These are phyloP conservation scores for Phortica variegata DNA, from an alignment of 1,140 invertebrate species.

Conservation along the genomic window DNA sequence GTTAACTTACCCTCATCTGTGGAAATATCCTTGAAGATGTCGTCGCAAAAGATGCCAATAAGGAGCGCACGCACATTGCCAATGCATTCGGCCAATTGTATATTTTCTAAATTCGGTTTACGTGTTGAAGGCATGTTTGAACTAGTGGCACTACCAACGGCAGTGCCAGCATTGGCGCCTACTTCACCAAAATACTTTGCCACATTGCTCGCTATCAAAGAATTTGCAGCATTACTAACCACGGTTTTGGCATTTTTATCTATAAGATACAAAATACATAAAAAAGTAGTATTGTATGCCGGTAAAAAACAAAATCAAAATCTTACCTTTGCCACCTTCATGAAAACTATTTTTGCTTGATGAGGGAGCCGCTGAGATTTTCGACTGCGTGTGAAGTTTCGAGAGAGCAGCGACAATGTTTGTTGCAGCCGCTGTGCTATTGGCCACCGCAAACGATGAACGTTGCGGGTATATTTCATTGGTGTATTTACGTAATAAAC, in stretches of 20 bases:
- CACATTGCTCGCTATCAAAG: constrained; percentile 13
- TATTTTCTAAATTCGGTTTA: constrained; percentile 69
- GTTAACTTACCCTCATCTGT: constrained; percentile 40
- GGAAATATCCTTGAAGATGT: constrained; percentile 60
- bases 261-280: too few species aligned
- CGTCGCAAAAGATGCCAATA: constrained; percentile 80
- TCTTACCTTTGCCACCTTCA: background rate
- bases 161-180: constrained; percentile 3
- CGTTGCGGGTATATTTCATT: constrained; percentile 85
- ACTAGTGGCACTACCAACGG: background rate
- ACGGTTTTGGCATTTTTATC: constrained; percentile 30
- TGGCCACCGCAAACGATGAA: background rate
- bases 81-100: constrained; percentile 79
- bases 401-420: constrained; percentile 58
- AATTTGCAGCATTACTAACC: constrained; percentile 7
- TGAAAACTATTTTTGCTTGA: constrained; percentile 21
- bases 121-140: constrained; percentile 32
- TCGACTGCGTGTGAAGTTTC: constrained; percentile 69
- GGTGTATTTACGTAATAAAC: constrained; percentile 80
- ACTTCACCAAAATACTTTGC: constrained; percentile 27
- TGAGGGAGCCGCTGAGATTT: constrained; percentile 63
- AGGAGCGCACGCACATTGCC: constrained; percentile 81
- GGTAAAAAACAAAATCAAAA: background rate
- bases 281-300: background rate
- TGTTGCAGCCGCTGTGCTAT: constrained; percentile 3